Evolutionary conservation across 2,797 vertebrate genomes (phyloP).

Genomic region (Diplodus sargus): DNA sequence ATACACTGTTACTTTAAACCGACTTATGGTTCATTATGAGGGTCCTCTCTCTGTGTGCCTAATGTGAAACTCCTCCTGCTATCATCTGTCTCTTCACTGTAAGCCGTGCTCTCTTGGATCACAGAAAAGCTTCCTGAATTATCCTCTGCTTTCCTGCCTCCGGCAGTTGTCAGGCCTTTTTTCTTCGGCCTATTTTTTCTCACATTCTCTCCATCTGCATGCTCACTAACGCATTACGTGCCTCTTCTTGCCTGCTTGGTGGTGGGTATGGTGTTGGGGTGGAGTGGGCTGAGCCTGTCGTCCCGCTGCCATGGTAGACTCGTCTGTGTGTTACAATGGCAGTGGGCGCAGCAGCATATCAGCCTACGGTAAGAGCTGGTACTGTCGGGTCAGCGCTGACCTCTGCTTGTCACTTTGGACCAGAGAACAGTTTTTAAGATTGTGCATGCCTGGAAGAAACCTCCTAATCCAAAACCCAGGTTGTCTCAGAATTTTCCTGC

Average conservation of each 20-base stretch:
- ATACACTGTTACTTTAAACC: background rate
- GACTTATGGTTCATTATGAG: background rate
- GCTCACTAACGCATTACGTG: constrained; percentile 74
- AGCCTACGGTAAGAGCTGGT: constrained; percentile 87
- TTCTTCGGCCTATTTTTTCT: constrained; percentile 33
- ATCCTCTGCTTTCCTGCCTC: constrained; percentile 26
- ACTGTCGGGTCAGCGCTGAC: constrained; percentile 93
- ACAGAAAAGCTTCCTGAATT: constrained; percentile 12
- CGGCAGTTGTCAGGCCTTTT: constrained; percentile 31
- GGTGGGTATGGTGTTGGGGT: constrained; percentile 81
- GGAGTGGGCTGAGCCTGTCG: constrained; percentile 73
- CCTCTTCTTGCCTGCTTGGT: constrained; percentile 71
- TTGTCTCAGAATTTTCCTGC: background rate
- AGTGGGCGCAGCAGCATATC: constrained; percentile 56
- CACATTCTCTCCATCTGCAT: constrained; percentile 66
- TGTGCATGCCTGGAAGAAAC: constrained; percentile 43
- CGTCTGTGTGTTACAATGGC: constrained; percentile 65
- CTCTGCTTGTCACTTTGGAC: constrained; percentile 86
- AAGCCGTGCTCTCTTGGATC: constrained; percentile 8
- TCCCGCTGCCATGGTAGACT: constrained; percentile 73
- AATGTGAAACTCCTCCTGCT: constrained; percentile 5
- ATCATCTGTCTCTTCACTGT: constrained; percentile 11
- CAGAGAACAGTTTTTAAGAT: constrained; percentile 9
- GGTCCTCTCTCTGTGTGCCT: background rate
- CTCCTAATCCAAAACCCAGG: background rate